A percentile compares a stretch with the other conserved stretches of the same genome.
Evolutionary conservation across 2,888 invertebrate species (phyloP).

Genomic region (Lithophane semibrunnea): DNA sequence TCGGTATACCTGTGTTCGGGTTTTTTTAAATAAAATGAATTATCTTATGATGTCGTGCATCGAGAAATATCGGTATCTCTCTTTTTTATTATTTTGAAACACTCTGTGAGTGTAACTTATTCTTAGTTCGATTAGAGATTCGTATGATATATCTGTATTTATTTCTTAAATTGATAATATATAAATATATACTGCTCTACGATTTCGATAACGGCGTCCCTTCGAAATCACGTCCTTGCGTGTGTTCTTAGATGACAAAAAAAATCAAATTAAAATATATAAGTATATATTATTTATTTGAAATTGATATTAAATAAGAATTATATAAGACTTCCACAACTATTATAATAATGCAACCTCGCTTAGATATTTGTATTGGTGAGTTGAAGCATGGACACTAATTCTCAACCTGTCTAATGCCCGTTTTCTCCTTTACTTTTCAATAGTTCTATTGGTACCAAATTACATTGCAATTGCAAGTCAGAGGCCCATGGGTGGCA

Average conservation of each 20-base stretch:
- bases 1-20: accelerated
- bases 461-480: no score
- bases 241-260: no score
- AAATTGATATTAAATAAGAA: no score
- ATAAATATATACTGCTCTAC: no score
- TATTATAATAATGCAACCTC: neutral
- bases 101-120: conserved; percentile 40
- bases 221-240: no score
- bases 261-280: no score
- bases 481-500: no score
- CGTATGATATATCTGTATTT: conserved; percentile 8
- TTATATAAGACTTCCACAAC: neutral
- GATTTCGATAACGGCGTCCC: no score
- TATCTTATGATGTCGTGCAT: neutral
- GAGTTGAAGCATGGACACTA: neutral
- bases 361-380: neutral
- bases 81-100: neutral
- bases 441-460: neutral
- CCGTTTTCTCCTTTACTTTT: neutral
- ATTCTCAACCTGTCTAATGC: neutral
- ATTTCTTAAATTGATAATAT: neutral
- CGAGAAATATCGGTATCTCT: neutral
- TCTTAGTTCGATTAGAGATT: conserved; percentile 12
- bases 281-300: no score
- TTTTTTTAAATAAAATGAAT: neutral